Base-by-base conservation (phyloP, 2,888 invertebrate genomes). In the Oscheius sp. region DNA sequence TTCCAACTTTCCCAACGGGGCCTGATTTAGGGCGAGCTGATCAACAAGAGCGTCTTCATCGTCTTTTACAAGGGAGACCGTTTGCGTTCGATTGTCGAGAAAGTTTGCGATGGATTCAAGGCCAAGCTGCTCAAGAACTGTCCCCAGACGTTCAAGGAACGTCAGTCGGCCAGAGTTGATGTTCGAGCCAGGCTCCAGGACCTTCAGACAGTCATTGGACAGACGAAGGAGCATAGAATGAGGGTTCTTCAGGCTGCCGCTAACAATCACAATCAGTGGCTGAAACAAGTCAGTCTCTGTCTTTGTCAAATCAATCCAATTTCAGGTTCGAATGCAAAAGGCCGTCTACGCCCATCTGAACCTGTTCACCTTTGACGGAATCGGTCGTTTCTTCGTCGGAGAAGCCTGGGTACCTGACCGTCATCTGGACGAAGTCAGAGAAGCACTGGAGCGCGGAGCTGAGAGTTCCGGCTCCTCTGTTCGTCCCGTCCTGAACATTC, bases 301-400 rank as follows among this genome's bases (percentile, higher is more conserved):
- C 42, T 42, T 0, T 42, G 3, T n/a, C 48, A 21, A 21, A 21
- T 21, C 21, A 21, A 21, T 21, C 21, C 21, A 21, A 21, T 63
- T 72, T 33, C 55, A 83, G 83, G 97, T 98, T 68, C 93, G 96
- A 86, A 96, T 99, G 92, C 96, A 98, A 90, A 98, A 98, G 91
- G 97, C 98, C 33, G 97, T 98, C 89, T 99, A 97, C 91, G 95
- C 96, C 91, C 97, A 96, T 0, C 91, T 99, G 88, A 99, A 99
- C 91, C 92, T 97, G 89, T 97, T 98, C 92, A 98, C 96, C 90
- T 92, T 98, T 92, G 98, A 99, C 90, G 98, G 98, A n/a, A 98
- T 98, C 1, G 96, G 98, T 91, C 97, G 99, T 90, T 98, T 98
- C 91, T 92, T 98, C 87, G 97, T 98, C 88, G 98, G 97, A 13